Evolutionary conservation across 2,113 vertebrate genomes (phyloP).

Genomic region (Rhodinocichla rosea): DNA sequence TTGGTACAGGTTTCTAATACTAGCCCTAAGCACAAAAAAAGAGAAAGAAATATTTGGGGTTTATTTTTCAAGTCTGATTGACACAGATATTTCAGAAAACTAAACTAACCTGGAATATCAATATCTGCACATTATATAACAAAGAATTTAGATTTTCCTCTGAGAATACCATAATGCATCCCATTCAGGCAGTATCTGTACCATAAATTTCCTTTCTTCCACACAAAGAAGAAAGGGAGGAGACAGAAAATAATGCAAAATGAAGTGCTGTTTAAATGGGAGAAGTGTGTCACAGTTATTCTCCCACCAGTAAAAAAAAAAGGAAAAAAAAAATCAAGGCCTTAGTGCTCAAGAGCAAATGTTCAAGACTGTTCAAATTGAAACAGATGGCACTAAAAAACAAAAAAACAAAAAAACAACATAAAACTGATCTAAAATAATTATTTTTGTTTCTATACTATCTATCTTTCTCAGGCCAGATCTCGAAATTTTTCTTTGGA

Average conservation of each 20-base stretch:
- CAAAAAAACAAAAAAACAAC: not conserved
- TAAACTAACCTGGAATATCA: not conserved
- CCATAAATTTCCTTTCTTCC: not conserved
- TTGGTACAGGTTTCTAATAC: conserved; percentile 39
- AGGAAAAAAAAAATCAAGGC: not conserved
- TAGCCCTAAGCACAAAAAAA: conserved; percentile 58
- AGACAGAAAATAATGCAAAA: not conserved
- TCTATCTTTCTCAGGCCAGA: not conserved
- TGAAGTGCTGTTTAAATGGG: not conserved
- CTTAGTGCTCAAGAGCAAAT: not conserved
- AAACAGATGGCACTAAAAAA: not conserved
- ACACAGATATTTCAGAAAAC: not conserved
- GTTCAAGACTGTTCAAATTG: not conserved
- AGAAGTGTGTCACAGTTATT: not conserved
- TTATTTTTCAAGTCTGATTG: not conserved
- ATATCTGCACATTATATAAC: not conserved
- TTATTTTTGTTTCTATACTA: not conserved
- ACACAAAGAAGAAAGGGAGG: not conserved
- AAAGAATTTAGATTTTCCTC: not conserved
- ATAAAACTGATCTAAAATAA: not conserved
- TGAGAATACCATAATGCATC: not conserved
- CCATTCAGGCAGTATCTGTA: not conserved
- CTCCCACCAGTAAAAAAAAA: not conserved
- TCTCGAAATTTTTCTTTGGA: not conserved
- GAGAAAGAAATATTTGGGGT: not conserved